Conservation (phyloP, 2,797 vertebrate species). For the Urophycis tenuis region DNA sequence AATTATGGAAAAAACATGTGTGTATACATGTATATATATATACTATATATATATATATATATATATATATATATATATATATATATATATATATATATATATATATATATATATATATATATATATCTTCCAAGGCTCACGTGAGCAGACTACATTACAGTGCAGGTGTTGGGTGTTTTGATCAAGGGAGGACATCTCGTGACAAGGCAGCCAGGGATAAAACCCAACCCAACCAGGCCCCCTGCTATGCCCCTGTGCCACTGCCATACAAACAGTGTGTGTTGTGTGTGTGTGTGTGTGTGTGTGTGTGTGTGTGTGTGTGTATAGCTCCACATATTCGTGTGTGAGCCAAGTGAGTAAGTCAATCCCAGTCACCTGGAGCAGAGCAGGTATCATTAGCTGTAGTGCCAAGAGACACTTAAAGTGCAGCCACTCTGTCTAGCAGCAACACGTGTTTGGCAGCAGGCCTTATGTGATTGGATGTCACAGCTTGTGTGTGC, state of each 20-base stretch:
- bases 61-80: too few relatives aligned
- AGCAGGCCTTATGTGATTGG: neutral
- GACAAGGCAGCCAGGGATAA: neutral
- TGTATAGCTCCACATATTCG: neutral
- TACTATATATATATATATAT: too few relatives aligned
- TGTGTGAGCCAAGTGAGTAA: neutral
- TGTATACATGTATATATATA: too few relatives aligned
- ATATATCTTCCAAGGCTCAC: too few relatives aligned
- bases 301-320: conserved; percentile 15
- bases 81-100: too few relatives aligned
- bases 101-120: too few relatives aligned
- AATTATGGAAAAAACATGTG: too few relatives aligned
- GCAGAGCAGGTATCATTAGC: conserved; percentile 61
- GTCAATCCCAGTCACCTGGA: conserved; percentile 53
- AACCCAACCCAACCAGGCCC: neutral
- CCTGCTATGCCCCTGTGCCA: neutral
- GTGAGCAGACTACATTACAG: neutral
- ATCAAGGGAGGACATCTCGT: neutral
- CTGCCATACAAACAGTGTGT: neutral
- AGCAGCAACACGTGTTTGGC: conserved; percentile 61
- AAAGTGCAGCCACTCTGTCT: conserved; percentile 65
- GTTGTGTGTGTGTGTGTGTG: too few relatives aligned
- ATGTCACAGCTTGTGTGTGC: neutral
- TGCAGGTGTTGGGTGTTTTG: neutral
- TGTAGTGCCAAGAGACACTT: conserved; percentile 66